phyloP scores from a whole-genome alignment of 1,140 invertebrate genomes.

The Cepaea nemoralis region DNA sequence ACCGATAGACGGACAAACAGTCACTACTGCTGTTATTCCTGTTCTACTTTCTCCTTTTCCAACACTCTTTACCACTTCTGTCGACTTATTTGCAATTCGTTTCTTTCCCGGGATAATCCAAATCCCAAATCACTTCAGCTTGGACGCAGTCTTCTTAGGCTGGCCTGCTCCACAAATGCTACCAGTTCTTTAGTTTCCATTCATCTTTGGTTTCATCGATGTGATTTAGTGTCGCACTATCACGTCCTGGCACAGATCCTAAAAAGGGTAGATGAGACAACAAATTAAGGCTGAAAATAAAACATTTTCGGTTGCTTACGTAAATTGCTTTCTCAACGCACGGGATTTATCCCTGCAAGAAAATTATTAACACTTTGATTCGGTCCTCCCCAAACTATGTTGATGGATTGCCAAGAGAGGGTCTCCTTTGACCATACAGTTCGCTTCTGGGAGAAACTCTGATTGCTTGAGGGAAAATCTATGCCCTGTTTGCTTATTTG shows the following conservation, averaged over 20 bases:
- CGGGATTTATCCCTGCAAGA: constrained; percentile 4
- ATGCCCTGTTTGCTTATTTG: neutral
- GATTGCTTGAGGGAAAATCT: constrained; percentile 8
- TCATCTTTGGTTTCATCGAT: neutral
- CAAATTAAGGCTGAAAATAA: neutral
- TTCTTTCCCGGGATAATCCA: too few species aligned
- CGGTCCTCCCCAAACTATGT: constrained; percentile 7
- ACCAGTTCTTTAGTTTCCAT: neutral
- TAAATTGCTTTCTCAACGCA: neutral
- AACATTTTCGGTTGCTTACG: constrained; percentile 6
- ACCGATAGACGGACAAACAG: too few species aligned
- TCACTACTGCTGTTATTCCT: too few species aligned
- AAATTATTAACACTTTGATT: constrained; percentile 18
- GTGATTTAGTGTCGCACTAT: constrained; percentile 24
- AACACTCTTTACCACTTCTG: too few species aligned
- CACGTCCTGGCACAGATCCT: neutral
- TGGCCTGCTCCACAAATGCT: neutral
- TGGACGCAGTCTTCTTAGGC: too few species aligned
- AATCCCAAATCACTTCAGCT: too few species aligned
- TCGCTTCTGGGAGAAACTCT: neutral
- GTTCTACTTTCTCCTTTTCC: too few species aligned
- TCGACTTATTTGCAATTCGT: too few species aligned
- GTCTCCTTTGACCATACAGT: neutral
- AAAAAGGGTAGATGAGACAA: neutral
- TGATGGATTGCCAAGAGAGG: constrained; percentile 3